Conservation (phyloP, 2,113 vertebrate genomes). For the Sphaerodactylus townsendi region DNA sequence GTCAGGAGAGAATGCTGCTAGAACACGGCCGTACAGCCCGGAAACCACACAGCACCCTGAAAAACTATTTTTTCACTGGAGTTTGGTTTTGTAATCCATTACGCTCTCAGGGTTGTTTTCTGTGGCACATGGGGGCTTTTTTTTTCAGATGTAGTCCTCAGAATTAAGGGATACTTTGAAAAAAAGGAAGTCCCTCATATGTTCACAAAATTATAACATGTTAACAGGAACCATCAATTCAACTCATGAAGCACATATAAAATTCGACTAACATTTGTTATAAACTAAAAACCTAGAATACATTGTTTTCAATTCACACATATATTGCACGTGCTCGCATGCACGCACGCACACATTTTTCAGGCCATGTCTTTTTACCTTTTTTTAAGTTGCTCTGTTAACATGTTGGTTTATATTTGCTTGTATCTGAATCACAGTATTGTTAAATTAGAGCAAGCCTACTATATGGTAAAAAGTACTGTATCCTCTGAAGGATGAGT, state of each 20-base stretch:
- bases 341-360: not conserved
- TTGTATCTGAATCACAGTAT: not conserved
- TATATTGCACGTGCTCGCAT: too few relatives aligned
- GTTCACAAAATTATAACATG: not conserved
- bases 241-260: not conserved
- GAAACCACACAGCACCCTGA: too few relatives aligned
- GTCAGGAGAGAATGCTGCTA: too few relatives aligned
- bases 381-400: not conserved
- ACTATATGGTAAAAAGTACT: not conserved
- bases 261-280: not conserved
- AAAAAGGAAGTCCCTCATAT: too few relatives aligned
- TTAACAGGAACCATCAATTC: not conserved
- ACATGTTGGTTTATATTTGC: not conserved
- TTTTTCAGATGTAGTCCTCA: too few relatives aligned
- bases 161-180: not conserved
- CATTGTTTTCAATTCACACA: not conserved
- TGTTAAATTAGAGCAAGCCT: not conserved
- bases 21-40: too few relatives aligned
- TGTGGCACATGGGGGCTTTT: not conserved
- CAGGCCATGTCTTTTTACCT: not conserved
- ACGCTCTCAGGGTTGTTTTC: not conserved
- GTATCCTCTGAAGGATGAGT: too few relatives aligned
- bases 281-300: not conserved
- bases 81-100: not conserved
- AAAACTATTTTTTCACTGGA: not conserved